A percentile compares a stretch with the other conserved stretches of the same genome.
Conservation (phyloP, 2,888 invertebrate genomes). For the Oeneis ivallda region DNA sequence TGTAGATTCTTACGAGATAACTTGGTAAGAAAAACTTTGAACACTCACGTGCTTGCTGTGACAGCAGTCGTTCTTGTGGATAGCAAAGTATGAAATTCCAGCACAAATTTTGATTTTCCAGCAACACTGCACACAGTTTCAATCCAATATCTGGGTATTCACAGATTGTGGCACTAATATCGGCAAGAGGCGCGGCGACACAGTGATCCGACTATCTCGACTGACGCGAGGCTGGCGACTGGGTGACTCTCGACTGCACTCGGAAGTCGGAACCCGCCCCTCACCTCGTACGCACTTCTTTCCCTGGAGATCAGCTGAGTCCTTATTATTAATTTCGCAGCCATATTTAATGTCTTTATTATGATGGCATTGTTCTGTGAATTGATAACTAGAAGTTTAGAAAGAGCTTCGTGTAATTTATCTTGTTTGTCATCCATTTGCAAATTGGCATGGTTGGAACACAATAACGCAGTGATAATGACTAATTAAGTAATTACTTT, state of each 20-base stretch:
- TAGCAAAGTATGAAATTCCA: conserved; percentile 21
- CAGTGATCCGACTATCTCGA: conserved; percentile 49
- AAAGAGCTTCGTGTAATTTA: not conserved
- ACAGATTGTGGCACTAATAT: conserved; percentile 40
- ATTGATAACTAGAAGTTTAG: conserved; percentile 31
- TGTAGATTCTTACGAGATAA: not conserved
- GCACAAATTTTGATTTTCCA: conserved; percentile 27
- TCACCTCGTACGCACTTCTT: conserved; percentile 42
- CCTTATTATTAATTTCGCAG: conserved; percentile 36
- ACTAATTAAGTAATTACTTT: not conserved
- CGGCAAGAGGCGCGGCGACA: conserved; percentile 17
- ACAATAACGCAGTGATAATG: not conserved
- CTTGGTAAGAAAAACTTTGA: not conserved
- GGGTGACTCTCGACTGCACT: conserved; percentile 35
- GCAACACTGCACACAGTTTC: conserved; percentile 38
- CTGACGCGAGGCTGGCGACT: conserved; percentile 64
- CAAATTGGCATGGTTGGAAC: conserved; percentile 15
- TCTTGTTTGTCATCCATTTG: conserved; percentile 20
- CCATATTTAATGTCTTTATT: conserved; percentile 14
- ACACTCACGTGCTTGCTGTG: conserved; percentile 35
- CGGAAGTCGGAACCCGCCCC: conserved; percentile 45
- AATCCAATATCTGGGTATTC: conserved; percentile 31
- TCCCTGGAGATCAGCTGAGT: conserved; percentile 56
- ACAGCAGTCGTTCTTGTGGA: not conserved
- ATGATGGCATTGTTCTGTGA: conserved; percentile 36